Evolutionary conservation across 2,113 vertebrate genomes (phyloP).

Genomic region (Pyrgilauda ruficollis): DNA sequence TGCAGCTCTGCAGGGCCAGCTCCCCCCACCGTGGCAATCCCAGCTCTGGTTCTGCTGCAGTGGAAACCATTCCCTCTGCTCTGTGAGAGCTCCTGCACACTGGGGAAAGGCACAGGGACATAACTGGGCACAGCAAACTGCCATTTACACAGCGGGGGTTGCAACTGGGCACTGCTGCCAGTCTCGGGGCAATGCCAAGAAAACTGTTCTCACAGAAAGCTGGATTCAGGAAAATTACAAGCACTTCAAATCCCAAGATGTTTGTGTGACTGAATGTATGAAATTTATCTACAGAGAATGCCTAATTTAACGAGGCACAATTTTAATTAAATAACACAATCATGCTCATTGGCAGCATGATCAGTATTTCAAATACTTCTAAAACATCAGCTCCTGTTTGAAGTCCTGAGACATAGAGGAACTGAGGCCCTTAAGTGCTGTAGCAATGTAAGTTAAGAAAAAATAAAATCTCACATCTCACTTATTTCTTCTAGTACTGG

Average conservation of each 20-base stretch:
- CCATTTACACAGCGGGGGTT: background rate
- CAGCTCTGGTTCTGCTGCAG: background rate
- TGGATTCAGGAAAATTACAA: background rate
- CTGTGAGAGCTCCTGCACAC: background rate
- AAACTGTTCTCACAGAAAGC: background rate
- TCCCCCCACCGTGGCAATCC: rapidly evolving
- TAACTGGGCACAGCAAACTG: background rate
- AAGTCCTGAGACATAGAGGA: background rate
- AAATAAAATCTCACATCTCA: background rate
- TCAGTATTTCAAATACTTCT: background rate
- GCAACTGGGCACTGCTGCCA: background rate
- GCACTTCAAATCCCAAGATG: background rate
- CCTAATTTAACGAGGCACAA: background rate
- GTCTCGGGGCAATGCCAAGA: background rate
- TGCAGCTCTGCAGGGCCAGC: background rate
- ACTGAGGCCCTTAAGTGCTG: background rate
- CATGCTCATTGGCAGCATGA: background rate
- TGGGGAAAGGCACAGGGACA: background rate
- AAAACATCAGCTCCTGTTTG: background rate
- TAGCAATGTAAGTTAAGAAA: background rate
- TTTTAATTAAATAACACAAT: background rate
- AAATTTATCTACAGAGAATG: background rate
- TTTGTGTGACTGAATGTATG: background rate
- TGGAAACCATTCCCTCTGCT: background rate
- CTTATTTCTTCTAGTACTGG: background rate